phyloP scores from a whole-genome alignment of 2,113 vertebrate genomes.

The Anoplopoma fimbria region DNA sequence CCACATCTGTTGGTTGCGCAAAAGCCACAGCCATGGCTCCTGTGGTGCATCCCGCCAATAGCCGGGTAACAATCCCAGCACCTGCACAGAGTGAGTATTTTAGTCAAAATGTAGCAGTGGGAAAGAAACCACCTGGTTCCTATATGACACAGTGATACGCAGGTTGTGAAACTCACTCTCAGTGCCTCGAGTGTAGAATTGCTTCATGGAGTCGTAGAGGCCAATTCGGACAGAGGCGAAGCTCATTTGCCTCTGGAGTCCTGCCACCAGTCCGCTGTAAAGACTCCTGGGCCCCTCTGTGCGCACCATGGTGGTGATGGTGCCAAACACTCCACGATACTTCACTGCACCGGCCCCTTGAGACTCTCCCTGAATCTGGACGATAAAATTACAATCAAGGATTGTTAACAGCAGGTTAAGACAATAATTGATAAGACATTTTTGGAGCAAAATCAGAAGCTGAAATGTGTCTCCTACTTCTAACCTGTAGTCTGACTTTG shows the following conservation, averaged over 20 bases:
- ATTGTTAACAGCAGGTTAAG: background rate
- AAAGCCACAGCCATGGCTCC: conserved; percentile 90
- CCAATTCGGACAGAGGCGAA: conserved; percentile 87
- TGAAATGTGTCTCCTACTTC: background rate
- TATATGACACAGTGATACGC: background rate
- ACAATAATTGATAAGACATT: background rate
- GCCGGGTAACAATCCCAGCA: conserved; percentile 84
- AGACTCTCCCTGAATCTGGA: conserved; percentile 89
- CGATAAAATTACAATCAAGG: background rate
- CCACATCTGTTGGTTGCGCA: conserved; percentile 93
- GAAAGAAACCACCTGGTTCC: background rate
- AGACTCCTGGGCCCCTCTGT: conserved; percentile 85
- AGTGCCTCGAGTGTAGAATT: conserved; percentile 89
- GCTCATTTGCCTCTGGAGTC: conserved; percentile 89
- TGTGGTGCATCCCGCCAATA: conserved; percentile 91
- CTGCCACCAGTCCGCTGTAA: conserved; percentile 87
- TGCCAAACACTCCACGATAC: conserved; percentile 86
- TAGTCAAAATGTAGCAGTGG: conserved; percentile 1
- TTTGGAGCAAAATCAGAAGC: background rate
- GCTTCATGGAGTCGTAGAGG: conserved; percentile 87
- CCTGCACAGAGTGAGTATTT: conserved; percentile 71
- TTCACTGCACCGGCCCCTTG: conserved; percentile 52
- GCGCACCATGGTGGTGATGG: conserved; percentile 86
- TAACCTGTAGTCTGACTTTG: conserved; percentile 93
- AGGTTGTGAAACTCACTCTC: conserved; percentile 84